These are phyloP conservation scores for Drosophila barbarae DNA, from an alignment of 2,888 invertebrate genomes.

Conservation along the genomic window DNA sequence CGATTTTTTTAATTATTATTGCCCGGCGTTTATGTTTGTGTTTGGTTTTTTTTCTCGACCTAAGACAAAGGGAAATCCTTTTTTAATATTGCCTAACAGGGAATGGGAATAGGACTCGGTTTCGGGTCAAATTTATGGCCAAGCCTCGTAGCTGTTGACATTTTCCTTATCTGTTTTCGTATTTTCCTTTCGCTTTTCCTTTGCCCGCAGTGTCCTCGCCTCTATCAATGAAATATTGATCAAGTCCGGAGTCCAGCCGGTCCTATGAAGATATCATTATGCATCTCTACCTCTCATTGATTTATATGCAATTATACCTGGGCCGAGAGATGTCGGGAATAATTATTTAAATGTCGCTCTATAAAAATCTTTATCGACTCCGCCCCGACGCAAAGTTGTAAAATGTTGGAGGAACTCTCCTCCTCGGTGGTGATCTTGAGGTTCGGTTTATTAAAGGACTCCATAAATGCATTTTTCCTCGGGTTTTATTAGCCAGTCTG, in stretches of 20 bases:
- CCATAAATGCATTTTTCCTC: constrained; percentile 52
- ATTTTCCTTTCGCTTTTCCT: constrained; percentile 36
- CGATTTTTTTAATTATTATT: constrained; percentile 69
- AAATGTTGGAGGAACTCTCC: constrained; percentile 20
- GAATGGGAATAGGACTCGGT: constrained; percentile 14
- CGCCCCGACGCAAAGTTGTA: constrained; percentile 21
- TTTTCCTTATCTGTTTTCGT: constrained; percentile 66
- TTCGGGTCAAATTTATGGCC: constrained; percentile 69
- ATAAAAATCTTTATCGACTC: constrained; percentile 59
- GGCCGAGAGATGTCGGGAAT: constrained; percentile 11
- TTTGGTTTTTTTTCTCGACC: constrained; percentile 27
- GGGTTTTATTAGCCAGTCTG: constrained; percentile 21
- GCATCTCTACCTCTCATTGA: constrained; percentile 62
- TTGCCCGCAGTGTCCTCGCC: constrained; percentile 47
- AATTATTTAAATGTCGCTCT: constrained; percentile 61
- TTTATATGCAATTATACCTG: constrained; percentile 64
- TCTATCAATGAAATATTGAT: constrained; percentile 71
- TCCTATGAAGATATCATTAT: constrained; percentile 70
- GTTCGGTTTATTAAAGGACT: constrained; percentile 66
- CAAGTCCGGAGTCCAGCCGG: constrained; percentile 28
- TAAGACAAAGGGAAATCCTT: constrained; percentile 68
- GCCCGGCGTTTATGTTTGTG: constrained; percentile 46
- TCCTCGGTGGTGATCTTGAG: not conserved
- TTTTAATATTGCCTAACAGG: constrained; percentile 63
- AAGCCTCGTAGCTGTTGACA: constrained; percentile 72